Evolutionary conservation across 2,888 invertebrate genomes (phyloP).

Genomic region (Nomada lathburiana): DNA sequence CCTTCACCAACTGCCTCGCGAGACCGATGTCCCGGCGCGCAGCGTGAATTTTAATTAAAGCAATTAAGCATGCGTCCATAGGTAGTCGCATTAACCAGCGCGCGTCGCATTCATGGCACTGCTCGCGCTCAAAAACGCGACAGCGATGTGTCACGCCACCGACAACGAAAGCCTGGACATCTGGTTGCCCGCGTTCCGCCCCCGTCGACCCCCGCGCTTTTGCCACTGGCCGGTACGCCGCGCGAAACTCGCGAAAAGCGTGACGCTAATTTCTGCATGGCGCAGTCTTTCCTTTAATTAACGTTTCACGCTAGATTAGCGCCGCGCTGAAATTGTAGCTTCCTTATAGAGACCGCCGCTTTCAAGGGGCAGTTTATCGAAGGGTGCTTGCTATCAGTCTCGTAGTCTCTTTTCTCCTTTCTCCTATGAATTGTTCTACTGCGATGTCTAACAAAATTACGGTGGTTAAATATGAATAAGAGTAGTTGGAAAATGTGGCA

Average conservation of each 20-base stretch:
- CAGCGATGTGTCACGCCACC: constrained; percentile 70
- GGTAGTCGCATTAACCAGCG: constrained; percentile 78
- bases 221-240: not conserved
- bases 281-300: constrained; percentile 68
- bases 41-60: constrained; percentile 83
- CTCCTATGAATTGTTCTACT: too few relatives aligned
- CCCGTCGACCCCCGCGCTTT: constrained; percentile 3
- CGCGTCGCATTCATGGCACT: constrained; percentile 77
- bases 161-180: constrained; percentile 71
- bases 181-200: constrained; percentile 59
- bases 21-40: constrained; percentile 73
- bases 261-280: constrained; percentile 66
- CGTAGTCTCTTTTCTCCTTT: too few relatives aligned
- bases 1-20: constrained; percentile 18
- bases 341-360: constrained; percentile 16
- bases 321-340: constrained; percentile 31
- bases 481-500: too few relatives aligned
- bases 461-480: too few relatives aligned
- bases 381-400: not conserved
- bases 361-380: not conserved
- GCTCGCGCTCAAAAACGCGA: constrained; percentile 72
- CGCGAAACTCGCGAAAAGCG: constrained; percentile 50
- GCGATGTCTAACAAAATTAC: too few relatives aligned
- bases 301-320: constrained; percentile 66
- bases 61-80: constrained; percentile 81